A percentile compares a stretch with the other conserved stretches of the same genome.
These are phyloP conservation scores for Alectoris magna DNA, from an alignment of 2,797 vertebrate species.

Conservation along the genomic window DNA sequence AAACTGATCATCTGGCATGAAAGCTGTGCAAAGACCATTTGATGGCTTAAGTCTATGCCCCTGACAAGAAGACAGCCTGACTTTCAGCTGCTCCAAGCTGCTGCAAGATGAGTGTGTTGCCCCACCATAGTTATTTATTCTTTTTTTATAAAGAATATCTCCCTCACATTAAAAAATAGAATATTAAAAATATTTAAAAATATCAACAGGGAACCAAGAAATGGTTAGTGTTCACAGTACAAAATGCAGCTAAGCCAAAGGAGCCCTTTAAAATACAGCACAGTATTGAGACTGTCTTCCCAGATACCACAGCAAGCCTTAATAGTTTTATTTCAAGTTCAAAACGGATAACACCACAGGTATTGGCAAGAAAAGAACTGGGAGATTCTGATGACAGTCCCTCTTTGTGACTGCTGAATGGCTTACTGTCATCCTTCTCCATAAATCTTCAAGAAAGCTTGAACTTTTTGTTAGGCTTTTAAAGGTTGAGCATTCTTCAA, in stretches of 20 bases:
- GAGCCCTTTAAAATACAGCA: not conserved
- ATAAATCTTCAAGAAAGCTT: not conserved
- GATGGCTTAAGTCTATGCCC: not conserved
- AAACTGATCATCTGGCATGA: not conserved
- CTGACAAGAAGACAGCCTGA: not conserved
- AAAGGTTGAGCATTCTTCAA: not conserved
- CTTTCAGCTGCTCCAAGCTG: not conserved
- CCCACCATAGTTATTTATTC: not conserved
- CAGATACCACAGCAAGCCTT: fast-evolving
- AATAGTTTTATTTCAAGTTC: not conserved
- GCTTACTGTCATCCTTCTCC: not conserved
- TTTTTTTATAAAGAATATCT: not conserved
- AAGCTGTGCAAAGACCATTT: not conserved
- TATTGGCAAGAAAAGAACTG: not conserved
- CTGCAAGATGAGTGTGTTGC: not conserved
- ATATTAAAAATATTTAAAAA: not conserved
- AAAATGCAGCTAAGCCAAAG: not conserved
- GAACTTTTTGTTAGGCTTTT: not conserved
- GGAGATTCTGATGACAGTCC: not conserved
- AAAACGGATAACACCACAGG: not conserved
- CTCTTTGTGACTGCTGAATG: not conserved
- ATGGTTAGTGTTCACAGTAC: not conserved
- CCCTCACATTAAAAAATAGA: not conserved
- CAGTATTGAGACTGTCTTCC: not conserved
- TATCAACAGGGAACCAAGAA: not conserved